A percentile compares a stretch with the other conserved stretches of the same genome.
Conservation (phyloP, 2,888 invertebrate genomes). For the Eupithecia abbreviata region DNA sequence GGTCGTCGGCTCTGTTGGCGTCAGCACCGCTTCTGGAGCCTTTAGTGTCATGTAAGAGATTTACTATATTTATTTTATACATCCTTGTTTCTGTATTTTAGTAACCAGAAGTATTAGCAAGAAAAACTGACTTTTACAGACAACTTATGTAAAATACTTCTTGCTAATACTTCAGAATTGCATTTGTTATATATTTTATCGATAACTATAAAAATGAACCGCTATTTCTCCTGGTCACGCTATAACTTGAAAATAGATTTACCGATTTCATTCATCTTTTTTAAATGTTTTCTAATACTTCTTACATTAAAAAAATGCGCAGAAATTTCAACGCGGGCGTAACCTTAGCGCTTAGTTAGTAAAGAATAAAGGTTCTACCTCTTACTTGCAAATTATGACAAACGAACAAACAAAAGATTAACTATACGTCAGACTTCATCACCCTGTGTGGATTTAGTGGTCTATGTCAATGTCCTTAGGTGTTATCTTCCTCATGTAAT, state of each 20-base stretch:
- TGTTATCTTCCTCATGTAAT: not conserved
- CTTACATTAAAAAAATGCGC: too few species aligned
- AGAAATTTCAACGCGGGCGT: too few species aligned
- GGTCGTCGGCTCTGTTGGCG: conserved; percentile 50
- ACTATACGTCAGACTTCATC: not conserved
- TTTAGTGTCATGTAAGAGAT: conserved; percentile 53
- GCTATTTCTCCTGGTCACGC: too few species aligned
- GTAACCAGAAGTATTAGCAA: not conserved
- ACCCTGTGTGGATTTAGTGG: not conserved
- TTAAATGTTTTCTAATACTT: too few species aligned
- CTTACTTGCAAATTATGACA: not conserved
- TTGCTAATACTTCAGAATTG: not conserved
- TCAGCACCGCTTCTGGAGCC: conserved; percentile 53
- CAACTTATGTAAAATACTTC: not conserved
- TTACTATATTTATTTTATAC: not conserved
- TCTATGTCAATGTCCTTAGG: not conserved
- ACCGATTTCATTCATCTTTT: too few species aligned
- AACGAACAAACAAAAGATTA: not conserved
- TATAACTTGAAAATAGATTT: too few species aligned
- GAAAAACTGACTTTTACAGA: too few species aligned
- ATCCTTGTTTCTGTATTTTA: not conserved
- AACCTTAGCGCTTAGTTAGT: too few species aligned
- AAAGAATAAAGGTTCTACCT: not conserved
- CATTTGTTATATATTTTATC: too few species aligned
- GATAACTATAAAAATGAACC: too few species aligned